A percentile compares a stretch with the other conserved stretches of the same genome.
These are phyloP conservation scores for Meriones unguiculatus DNA, from an alignment of 2,113 vertebrate species.

Conservation along the genomic window DNA sequence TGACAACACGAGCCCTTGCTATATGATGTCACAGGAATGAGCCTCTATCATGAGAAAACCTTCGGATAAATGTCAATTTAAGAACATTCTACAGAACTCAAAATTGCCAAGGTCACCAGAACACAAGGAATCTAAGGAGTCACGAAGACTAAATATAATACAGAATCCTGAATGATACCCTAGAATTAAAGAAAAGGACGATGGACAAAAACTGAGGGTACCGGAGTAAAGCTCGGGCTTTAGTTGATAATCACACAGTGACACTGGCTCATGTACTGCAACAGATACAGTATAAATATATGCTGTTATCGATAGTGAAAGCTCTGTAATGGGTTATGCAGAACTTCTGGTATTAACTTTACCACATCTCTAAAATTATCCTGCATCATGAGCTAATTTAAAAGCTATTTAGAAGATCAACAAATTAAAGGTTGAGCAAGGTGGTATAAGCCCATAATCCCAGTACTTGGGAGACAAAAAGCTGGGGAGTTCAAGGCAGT, in stretches of 20 bases:
- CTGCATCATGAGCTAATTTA: slow-evolving; percentile 35
- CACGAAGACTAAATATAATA: background rate
- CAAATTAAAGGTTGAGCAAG: background rate
- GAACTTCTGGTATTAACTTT: slow-evolving; percentile 1
- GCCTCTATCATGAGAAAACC: slow-evolving; percentile 14
- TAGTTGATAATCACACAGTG: background rate
- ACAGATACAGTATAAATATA: slow-evolving; percentile 11
- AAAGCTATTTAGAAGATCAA: slow-evolving; percentile 51
- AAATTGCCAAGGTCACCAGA: slow-evolving; percentile 31
- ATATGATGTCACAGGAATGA: background rate
- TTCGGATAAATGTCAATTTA: slow-evolving; percentile 18
- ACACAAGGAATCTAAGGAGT: slow-evolving; percentile 7
- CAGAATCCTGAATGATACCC: background rate
- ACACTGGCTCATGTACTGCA: slow-evolving; percentile 15
- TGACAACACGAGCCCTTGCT: background rate
- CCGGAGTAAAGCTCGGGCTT: background rate
- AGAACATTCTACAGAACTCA: slow-evolving; percentile 44
- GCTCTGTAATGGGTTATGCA: background rate
- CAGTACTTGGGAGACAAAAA: background rate
- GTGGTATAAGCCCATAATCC: background rate
- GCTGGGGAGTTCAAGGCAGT: background rate
- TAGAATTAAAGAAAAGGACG: slow-evolving; percentile 20
- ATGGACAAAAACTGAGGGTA: slow-evolving; percentile 3
- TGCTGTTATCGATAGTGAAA: slow-evolving; percentile 34
- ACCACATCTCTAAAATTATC: slow-evolving; percentile 48